Conservation (phyloP, 2,888 invertebrate genomes). For the Eristalinus aeneus region DNA sequence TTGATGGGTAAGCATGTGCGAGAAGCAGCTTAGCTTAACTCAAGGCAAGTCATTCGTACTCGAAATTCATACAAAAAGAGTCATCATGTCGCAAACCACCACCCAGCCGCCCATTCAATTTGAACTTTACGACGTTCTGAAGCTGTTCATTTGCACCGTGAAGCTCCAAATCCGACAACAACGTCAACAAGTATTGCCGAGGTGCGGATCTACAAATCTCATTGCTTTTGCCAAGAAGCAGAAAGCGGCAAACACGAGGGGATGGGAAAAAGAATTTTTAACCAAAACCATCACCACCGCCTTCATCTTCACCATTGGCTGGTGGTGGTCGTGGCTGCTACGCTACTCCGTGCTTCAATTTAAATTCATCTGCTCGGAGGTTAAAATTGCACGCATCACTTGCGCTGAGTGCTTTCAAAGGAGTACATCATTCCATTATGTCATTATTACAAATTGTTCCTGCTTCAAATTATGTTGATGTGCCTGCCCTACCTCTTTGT, state of each 20-base stretch:
- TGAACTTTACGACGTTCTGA: background rate
- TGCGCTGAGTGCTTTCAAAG: constrained; percentile 57
- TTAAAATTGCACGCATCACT: constrained; percentile 52
- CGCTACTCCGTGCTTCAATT: constrained; percentile 21
- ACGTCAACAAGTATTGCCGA: constrained; percentile 6
- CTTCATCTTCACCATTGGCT: background rate
- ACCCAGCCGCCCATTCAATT: background rate
- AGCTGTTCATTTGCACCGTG: constrained; percentile 1
- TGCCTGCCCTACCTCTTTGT: background rate
- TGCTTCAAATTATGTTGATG: constrained; percentile 49
- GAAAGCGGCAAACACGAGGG: background rate
- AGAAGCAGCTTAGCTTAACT: background rate
- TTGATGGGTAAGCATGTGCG: background rate
- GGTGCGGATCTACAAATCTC: background rate
- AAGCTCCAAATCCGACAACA: constrained; percentile 2
- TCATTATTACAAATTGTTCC: constrained; percentile 53
- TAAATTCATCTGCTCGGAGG: constrained; percentile 46
- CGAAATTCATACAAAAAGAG: background rate
- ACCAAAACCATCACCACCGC: constrained; percentile 12
- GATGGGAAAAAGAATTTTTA: background rate
- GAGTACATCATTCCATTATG: constrained; percentile 57
- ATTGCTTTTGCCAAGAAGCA: background rate
- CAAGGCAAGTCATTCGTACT: background rate
- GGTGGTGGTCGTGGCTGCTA: background rate
- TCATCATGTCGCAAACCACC: background rate